Percentiles rank a stretch among this genome's conserved stretches.
phyloP scores from a whole-genome alignment of 1,140 invertebrate genomes.

The Gryon sp. region DNA sequence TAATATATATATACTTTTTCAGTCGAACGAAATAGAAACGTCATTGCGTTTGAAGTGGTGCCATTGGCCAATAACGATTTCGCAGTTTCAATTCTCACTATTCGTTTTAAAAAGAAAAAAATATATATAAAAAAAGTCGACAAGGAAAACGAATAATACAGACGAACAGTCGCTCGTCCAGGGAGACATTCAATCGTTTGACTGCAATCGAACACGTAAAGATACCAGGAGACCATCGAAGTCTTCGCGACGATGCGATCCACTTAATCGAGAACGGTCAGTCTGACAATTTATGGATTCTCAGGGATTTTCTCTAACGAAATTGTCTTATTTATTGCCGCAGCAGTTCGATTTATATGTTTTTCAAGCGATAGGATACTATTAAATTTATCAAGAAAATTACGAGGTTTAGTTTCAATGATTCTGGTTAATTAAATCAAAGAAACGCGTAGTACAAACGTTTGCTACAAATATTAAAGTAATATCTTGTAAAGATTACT shows the following conservation, averaged over 20 bases:
- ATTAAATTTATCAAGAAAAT: constrained; percentile 50
- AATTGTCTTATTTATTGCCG: constrained; percentile 74
- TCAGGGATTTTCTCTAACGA: constrained; percentile 67
- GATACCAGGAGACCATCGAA: constrained; percentile 59
- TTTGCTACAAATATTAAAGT: too few relatives aligned
- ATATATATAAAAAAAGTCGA: constrained; percentile 51
- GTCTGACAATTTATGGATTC: constrained; percentile 73
- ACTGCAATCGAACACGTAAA: constrained; percentile 67
- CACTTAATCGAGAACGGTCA: constrained; percentile 68
- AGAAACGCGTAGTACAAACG: too few relatives aligned
- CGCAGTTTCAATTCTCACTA: constrained; percentile 69
- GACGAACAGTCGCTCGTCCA: constrained; percentile 67
- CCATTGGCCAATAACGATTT: constrained; percentile 66
- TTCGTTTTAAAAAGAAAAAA: constrained; percentile 48
- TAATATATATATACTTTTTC: constrained; percentile 70
- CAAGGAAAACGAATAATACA: constrained; percentile 65
- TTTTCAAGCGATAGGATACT: constrained; percentile 55
- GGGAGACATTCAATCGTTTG: constrained; percentile 75
- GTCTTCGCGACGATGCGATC: constrained; percentile 53
- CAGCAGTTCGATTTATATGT: constrained; percentile 66
- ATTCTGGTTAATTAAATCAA: background rate
- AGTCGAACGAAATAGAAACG: constrained; percentile 66
- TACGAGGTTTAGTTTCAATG: constrained; percentile 20
- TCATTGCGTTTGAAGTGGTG: constrained; percentile 66
- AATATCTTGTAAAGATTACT: too few relatives aligned